Evolutionary conservation across 2,888 invertebrate species (phyloP).

Genomic region (Pheosia tremula): DNA sequence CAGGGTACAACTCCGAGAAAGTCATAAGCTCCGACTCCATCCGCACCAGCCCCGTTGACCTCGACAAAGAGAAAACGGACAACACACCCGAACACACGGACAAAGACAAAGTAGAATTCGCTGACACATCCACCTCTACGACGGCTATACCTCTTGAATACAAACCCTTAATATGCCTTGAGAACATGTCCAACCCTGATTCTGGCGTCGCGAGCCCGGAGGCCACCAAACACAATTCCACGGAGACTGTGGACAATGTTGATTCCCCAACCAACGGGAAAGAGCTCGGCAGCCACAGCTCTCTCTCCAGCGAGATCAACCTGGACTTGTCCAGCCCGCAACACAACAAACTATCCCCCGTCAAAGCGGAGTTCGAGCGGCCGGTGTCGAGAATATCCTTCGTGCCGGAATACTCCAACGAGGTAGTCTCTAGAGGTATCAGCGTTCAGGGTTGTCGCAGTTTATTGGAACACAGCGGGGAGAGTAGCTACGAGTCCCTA

Average conservation of each 20-base stretch:
- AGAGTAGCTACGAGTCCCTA: conserved; percentile 66
- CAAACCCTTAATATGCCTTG: conserved; percentile 69
- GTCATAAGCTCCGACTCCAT: conserved; percentile 77
- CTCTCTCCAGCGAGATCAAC: conserved; percentile 84
- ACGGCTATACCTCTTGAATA: conserved; percentile 67
- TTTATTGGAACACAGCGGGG: conserved; percentile 68
- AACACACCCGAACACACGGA: conserved; percentile 83
- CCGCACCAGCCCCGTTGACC: conserved; percentile 74
- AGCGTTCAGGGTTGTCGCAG: conserved; percentile 69
- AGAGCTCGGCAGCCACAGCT: conserved; percentile 74
- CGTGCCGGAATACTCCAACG: conserved; percentile 71
- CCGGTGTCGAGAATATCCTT: conserved; percentile 69
- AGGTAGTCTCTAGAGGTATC: conserved; percentile 72
- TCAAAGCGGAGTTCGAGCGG: conserved; percentile 66
- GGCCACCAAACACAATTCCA: conserved; percentile 82
- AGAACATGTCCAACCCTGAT: conserved; percentile 77
- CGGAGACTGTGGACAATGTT: conserved; percentile 78
- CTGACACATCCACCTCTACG: conserved; percentile 67
- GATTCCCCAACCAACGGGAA: conserved; percentile 76
- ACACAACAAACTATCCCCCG: conserved; percentile 64
- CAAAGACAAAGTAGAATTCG: conserved; percentile 82
- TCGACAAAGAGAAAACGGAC: conserved; percentile 83
- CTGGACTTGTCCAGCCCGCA: conserved; percentile 83
- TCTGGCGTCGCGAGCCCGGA: conserved; percentile 85
- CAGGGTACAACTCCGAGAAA: conserved; percentile 87